These are phyloP conservation scores for Atherinomorus stipes DNA, from an alignment of 2,113 vertebrate genomes.

Conservation along the genomic window DNA sequence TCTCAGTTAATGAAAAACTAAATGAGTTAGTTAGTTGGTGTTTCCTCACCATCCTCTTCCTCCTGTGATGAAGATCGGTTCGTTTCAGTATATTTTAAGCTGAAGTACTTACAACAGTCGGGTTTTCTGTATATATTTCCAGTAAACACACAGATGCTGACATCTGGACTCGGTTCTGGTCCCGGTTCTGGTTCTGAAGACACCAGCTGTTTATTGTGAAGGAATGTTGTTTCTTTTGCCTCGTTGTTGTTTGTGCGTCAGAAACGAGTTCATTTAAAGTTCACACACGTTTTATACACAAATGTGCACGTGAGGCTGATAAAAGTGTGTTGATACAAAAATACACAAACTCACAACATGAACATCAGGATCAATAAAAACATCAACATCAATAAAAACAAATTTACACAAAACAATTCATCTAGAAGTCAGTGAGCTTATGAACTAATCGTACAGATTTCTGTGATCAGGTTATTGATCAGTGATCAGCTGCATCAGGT, in stretches of 20 bases:
- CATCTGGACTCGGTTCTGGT: no score
- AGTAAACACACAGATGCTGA: no score
- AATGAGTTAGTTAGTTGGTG: no score
- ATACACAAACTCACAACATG: conserved; percentile 12
- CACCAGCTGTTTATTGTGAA: conserved; percentile 4
- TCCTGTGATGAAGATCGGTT: no score
- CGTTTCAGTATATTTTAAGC: no score
- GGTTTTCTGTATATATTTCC: no score
- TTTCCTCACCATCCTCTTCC: no score
- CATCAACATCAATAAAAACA: not conserved
- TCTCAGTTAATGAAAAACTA: no score
- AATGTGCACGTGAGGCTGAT: not conserved
- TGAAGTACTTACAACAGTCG: no score
- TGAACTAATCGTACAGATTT: not conserved
- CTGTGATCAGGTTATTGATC: not conserved
- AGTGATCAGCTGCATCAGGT: not conserved
- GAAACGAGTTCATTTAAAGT: not conserved
- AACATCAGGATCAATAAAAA: not conserved
- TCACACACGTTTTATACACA: not conserved
- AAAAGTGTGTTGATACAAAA: not conserved
- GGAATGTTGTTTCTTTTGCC: conserved; percentile 21
- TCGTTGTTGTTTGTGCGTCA: conserved; percentile 2
- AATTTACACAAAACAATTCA: no score
- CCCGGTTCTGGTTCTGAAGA: not conserved
- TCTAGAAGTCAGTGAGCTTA: not conserved